phyloP scores from a whole-genome alignment of 2,113 vertebrate species.

The Salvator merianae region DNA sequence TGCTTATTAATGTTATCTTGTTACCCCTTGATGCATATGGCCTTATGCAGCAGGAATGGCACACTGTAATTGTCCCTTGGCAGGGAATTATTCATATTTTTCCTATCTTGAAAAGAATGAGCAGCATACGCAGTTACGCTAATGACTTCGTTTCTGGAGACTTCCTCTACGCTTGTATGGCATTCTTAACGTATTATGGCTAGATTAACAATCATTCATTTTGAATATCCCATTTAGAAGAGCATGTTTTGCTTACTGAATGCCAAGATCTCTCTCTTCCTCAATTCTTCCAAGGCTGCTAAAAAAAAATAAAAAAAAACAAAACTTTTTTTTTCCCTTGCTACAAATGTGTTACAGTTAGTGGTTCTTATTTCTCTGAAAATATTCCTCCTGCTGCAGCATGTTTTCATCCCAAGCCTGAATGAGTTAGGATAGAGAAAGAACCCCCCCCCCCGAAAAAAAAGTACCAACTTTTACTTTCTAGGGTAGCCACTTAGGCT shows the following conservation, averaged over 20 bases:
- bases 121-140: conserved; percentile 60
- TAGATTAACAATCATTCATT: conserved; percentile 56
- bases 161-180: conserved; percentile 55
- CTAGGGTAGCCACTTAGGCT: too few species aligned
- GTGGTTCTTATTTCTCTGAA: neutral
- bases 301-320: neutral
- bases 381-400: neutral
- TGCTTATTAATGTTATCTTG: conserved; percentile 69
- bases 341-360: conserved; percentile 6
- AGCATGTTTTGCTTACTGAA: conserved; percentile 41
- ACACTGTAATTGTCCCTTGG: conserved; percentile 69
- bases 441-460: neutral
- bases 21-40: conserved; percentile 71
- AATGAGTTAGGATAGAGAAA: neutral
- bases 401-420: neutral
- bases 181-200: conserved; percentile 45
- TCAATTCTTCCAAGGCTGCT: conserved; percentile 27
- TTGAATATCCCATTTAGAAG: conserved; percentile 29
- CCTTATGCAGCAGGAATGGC: conserved; percentile 45
- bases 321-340: neutral
- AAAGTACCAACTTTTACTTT: neutral
- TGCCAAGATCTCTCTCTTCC: neutral
- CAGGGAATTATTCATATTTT: conserved; percentile 66
- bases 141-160: conserved; percentile 72
- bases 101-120: conserved; percentile 63